Base-by-base conservation (phyloP, 2,113 vertebrate species). In the Varanus komodoensis region DNA sequence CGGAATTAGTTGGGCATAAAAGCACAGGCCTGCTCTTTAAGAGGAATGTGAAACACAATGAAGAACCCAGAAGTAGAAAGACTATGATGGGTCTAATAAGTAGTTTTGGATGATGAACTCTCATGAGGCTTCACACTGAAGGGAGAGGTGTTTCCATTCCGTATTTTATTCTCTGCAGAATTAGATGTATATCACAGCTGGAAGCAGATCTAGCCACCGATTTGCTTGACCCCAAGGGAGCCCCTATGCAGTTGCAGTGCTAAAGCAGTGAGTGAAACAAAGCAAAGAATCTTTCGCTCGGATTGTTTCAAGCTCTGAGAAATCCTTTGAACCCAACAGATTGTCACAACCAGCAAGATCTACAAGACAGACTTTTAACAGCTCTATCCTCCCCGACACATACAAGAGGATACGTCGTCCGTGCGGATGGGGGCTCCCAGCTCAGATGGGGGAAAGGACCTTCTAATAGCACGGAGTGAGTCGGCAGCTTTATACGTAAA, bases 401-500 rank as follows among this genome's bases (percentile, higher is more conserved):
- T 54, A 74, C 64, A 38, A 54, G 74, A 69, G 1, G 14, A 38
- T 32, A 64, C 25, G 32, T 71, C 21, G 1, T 57, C 27, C 32
- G 83, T 61, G 85, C 52, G 29, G 87, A 81, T 6, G 29, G n/a
- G 3, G 9, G 4, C 7, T 78, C 75, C 88, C 19, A 27, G 38
- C 57, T 89, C 27, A 48, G 23, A 25, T 14, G 17, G 57, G 29
- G 38, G 73, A 32, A 52, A 84, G 12, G 75, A 3, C 7, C 21
- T 78, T 68, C 44, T 19, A 34, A 29, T 0, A 34, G 88, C 3
- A 0, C 74, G 38, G 32, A 17, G 27, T 17, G 2, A 38, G 57
- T 29, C 89, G 92, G 93, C 74, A 90, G 93, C 94, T 95, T 95
- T 95, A 92, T 91, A 93, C 90, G 93, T 89, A 90, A 92, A 92